Base-by-base conservation (phyloP, 2,113 vertebrate species). In the Halcyon senegalensis region DNA sequence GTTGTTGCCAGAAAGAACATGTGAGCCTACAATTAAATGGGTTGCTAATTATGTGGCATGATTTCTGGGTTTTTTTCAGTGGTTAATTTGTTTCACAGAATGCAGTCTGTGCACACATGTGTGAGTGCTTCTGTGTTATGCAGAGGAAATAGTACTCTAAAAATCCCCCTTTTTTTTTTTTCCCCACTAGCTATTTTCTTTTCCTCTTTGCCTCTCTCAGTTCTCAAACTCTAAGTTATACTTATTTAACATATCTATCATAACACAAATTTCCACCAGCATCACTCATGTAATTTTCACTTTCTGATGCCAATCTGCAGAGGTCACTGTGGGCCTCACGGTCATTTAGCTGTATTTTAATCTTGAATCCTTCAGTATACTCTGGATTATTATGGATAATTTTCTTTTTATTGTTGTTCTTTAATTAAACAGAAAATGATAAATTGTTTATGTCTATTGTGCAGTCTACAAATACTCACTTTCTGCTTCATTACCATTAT, bases 371-470 rank as follows among this genome's bases (percentile, higher is more conserved):
- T 96, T 81, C 89, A 80, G 53, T 78, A 96, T 85, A 41, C 31
- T 87, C 82, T 48, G n/a, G n/a, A 39, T 67, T 4, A 23, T 79
- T 96, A 67, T 9, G 79, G 86, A 87, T 96, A 95, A 97, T 96
- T 97, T 93, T 97, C 69, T 76, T 96, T 95, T 96, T 95, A 97
- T 96, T 96, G 93, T 97, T 95, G 77, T 91, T 89, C 94, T 97
- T 95, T 96, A 96, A 93, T 95, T 96, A 97, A 97, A 97, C 75
- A 92, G 94, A 96, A 94, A 91, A 93, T 97, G 97, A 98, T 95
- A 92, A 97, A 97, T 96, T 94, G 96, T 95, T 96, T 97, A 67
- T 93, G 96, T 96, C 96, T 96, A 33, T 79, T 90, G 72, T 83
- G 83, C 83, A 82, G 77, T 73, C 94, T 91, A 93, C 96, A 95